A percentile compares a stretch with the other conserved stretches of the same genome.
phyloP scores from a whole-genome alignment of 2,113 vertebrate species.

The Cavia aperea region DNA sequence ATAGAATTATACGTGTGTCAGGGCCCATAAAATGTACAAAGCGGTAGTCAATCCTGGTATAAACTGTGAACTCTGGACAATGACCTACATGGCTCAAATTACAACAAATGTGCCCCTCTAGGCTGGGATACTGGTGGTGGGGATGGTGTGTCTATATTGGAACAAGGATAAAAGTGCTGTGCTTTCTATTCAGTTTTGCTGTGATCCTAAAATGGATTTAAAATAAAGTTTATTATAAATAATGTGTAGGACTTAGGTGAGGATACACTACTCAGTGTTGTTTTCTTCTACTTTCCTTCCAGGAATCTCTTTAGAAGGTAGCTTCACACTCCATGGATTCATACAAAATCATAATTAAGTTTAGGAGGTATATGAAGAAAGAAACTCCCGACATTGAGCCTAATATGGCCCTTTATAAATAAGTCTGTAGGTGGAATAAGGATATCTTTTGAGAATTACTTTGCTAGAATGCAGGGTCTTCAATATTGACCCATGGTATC shows the following conservation, averaged over 20 bases:
- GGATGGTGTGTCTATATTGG: not conserved
- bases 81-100: not conserved
- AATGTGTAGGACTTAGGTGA: not conserved
- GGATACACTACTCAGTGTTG: not conserved
- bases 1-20: not conserved
- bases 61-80: not conserved
- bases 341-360: not conserved
- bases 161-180: not conserved
- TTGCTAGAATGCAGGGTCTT: not conserved
- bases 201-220: not conserved
- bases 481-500: not conserved
- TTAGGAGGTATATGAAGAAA: not conserved
- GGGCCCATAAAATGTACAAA: not conserved
- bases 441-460: not conserved
- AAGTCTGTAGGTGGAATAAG: not conserved
- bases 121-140: not conserved
- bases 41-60: not conserved
- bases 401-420: not conserved
- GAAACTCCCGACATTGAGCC: not conserved
- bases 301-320: not conserved
- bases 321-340: not conserved
- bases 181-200: not conserved
- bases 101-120: not conserved
- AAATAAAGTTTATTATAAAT: not conserved
- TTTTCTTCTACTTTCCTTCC: not conserved